Percentiles rank a stretch among this genome's conserved stretches.
Evolutionary conservation across 2,888 invertebrate genomes (phyloP).

Genomic region (Xylophagus ater): DNA sequence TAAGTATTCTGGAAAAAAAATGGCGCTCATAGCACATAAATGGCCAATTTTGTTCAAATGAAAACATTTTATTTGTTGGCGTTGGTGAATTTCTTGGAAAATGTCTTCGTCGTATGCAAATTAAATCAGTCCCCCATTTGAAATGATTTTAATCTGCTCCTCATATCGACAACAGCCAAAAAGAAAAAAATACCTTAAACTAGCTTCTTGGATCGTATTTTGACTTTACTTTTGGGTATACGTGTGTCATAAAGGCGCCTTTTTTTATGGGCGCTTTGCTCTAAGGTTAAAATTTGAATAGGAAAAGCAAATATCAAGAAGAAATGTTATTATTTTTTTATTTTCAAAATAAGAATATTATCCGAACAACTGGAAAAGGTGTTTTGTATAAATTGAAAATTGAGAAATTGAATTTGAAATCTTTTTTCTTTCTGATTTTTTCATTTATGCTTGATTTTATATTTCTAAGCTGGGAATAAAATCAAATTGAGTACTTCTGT

Average conservation of each 20-base stretch:
- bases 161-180: too few species aligned
- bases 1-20: too few species aligned
- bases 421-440: not conserved
- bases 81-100: slow-evolving; percentile 17
- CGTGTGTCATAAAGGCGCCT: slow-evolving; percentile 8
- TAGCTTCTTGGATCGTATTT: not conserved
- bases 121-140: slow-evolving; percentile 19
- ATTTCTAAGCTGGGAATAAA: too few species aligned
- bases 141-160: slow-evolving; percentile 18
- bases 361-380: too few species aligned
- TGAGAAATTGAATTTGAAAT: slow-evolving; percentile 15
- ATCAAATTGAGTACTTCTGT: slow-evolving; percentile 10
- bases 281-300: too few species aligned
- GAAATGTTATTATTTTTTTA: too few species aligned
- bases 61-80: slow-evolving; percentile 18
- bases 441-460: too few species aligned
- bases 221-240: not conserved
- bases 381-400: slow-evolving; percentile 14
- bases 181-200: slow-evolving; percentile 13
- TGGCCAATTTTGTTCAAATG: slow-evolving; percentile 18
- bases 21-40: slow-evolving; percentile 16
- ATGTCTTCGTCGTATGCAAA: slow-evolving; percentile 18
- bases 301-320: too few species aligned
- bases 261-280: slow-evolving; percentile 5
- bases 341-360: too few species aligned